Percentiles rank a stretch among this genome's conserved stretches.
Conservation (phyloP, 2,888 invertebrate genomes). For the Acrobasis suavella region DNA sequence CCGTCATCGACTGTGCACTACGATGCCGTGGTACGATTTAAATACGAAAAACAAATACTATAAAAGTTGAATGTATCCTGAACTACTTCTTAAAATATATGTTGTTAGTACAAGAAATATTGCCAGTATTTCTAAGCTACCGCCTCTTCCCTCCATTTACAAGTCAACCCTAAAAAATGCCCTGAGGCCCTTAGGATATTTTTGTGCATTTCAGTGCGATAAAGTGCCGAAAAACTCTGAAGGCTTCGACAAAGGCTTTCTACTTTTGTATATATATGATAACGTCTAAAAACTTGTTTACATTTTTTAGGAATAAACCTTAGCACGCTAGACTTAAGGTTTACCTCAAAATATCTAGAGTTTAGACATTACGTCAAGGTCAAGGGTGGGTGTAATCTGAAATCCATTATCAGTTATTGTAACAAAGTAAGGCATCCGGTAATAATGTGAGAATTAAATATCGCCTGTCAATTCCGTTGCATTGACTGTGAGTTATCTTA, state of each 20-base stretch:
- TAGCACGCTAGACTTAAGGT: neutral
- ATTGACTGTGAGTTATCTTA: neutral
- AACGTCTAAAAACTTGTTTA: neutral
- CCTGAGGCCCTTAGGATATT: neutral
- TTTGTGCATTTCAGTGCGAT: neutral
- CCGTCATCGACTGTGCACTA: too few species aligned
- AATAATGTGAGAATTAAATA: neutral
- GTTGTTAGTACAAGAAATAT: neutral
- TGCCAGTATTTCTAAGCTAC: neutral
- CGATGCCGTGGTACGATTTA: too few species aligned
- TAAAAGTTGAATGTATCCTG: too few species aligned
- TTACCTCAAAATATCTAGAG: neutral
- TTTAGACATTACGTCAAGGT: neutral
- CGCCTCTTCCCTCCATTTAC: neutral
- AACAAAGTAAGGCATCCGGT: neutral
- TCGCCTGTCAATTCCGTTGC: neutral
- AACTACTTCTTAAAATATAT: too few species aligned
- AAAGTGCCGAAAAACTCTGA: constrained; percentile 2
- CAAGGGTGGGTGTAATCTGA: constrained; percentile 2
- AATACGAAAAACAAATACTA: too few species aligned
- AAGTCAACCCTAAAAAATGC: neutral
- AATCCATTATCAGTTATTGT: neutral
- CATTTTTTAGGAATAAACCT: neutral
- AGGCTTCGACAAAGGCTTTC: neutral
- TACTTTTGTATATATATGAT: neutral